phyloP scores from a whole-genome alignment of 2,888 invertebrate genomes.

The Falcaria lacertinaria region DNA sequence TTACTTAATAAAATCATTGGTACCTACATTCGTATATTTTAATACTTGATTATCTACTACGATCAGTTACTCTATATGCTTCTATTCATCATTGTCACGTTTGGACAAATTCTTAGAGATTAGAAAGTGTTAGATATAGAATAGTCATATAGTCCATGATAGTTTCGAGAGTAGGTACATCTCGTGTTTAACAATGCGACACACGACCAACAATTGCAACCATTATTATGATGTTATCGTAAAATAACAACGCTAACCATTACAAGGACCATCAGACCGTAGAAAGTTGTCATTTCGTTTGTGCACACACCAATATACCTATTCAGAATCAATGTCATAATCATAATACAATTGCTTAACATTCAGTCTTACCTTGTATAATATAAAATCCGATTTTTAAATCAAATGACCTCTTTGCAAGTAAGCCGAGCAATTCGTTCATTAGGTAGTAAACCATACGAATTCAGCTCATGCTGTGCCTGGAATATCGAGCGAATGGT shows the following conservation, averaged over 20 bases:
- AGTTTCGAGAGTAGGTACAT: conserved; percentile 16
- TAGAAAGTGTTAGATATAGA: conserved; percentile 59
- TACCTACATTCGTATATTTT: conserved; percentile 26
- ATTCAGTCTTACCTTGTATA: not conserved
- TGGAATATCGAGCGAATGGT: conserved; percentile 12
- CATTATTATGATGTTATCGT: conserved; percentile 49
- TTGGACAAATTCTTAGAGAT: conserved; percentile 44
- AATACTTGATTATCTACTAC: conserved; percentile 28
- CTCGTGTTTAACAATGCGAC: conserved; percentile 39
- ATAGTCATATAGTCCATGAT: conserved; percentile 13
- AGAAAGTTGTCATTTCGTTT: conserved; percentile 34
- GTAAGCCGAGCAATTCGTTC: not conserved
- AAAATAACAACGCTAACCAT: conserved; percentile 41
- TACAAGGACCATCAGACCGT: conserved; percentile 47
- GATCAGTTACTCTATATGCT: conserved; percentile 26
- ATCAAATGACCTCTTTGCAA: not conserved
- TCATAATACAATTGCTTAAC: not conserved
- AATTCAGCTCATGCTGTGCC: not conserved
- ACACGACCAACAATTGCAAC: conserved; percentile 9
- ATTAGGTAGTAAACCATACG: not conserved
- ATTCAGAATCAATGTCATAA: not conserved
- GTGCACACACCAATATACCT: not conserved
- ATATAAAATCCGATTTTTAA: not conserved
- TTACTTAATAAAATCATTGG: conserved; percentile 38
- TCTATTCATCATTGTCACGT: conserved; percentile 42